phyloP scores from a whole-genome alignment of 1,140 invertebrate species.

The Drosophila takahashii region DNA sequence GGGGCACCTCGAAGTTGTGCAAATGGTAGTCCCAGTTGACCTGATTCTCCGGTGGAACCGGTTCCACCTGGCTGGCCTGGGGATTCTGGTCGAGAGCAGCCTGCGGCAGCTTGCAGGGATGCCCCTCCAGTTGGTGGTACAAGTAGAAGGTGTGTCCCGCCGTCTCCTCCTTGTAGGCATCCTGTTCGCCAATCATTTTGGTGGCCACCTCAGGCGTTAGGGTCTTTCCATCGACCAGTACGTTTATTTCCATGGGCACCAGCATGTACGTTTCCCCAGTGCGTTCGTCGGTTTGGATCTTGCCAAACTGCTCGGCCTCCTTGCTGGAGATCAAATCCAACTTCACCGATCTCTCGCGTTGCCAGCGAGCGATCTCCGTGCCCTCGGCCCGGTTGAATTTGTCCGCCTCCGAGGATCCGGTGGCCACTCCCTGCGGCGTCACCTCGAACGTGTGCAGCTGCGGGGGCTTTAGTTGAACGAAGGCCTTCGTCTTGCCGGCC shows the following conservation, averaged over 20 bases:
- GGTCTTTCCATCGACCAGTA: slow-evolving; percentile 17
- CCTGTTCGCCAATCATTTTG: neutral
- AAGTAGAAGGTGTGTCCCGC: neutral
- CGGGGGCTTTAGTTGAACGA: slow-evolving; percentile 22
- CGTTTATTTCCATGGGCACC: slow-evolving; percentile 46
- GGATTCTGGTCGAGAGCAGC: neutral
- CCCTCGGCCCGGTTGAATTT: neutral
- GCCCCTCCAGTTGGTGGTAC: neutral
- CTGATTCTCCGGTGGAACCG: neutral
- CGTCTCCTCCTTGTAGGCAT: neutral
- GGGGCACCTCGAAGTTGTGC: slow-evolving; percentile 14
- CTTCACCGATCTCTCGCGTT: neutral
- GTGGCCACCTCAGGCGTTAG: neutral
- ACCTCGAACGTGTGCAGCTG: slow-evolving; percentile 39
- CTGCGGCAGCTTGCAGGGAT: neutral
- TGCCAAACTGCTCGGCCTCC: slow-evolving; percentile 15
- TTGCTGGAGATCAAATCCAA: slow-evolving; percentile 18
- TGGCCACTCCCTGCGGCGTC: neutral
- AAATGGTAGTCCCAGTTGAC: neutral
- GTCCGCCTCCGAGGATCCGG: neutral
- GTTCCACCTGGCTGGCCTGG: neutral
- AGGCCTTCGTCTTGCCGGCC: slow-evolving; percentile 5
- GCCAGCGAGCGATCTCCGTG: slow-evolving; percentile 18
- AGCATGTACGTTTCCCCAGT: slow-evolving; percentile 60
- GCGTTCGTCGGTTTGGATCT: slow-evolving; percentile 14